A percentile compares a stretch with the other conserved stretches of the same genome.
phyloP scores from a whole-genome alignment of 2,113 vertebrate species.

The Syngnathus scovelli region DNA sequence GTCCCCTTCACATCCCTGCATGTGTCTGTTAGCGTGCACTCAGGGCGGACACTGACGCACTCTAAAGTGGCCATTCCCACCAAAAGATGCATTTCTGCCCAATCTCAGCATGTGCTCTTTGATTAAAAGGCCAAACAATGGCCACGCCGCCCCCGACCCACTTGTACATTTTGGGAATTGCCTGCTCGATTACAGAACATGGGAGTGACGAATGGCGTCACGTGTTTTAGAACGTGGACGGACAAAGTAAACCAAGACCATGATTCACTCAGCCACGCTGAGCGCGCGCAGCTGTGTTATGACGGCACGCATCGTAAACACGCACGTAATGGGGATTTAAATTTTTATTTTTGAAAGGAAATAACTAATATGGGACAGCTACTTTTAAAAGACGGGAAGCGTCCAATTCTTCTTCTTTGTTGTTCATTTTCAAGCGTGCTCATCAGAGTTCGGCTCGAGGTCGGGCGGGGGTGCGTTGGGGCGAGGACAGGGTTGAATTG shows the following conservation, averaged over 20 bases:
- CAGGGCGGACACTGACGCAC: not conserved
- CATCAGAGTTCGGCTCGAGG: conserved; percentile 28
- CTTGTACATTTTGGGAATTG: conserved; percentile 23
- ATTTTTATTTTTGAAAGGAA: too few relatives aligned
- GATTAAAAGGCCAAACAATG: not conserved
- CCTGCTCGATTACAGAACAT: conserved; percentile 10
- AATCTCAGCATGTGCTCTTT: not conserved
- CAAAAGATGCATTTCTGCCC: too few relatives aligned
- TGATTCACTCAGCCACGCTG: conserved; percentile 4
- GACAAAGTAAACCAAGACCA: conserved; percentile 8
- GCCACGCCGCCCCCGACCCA: too few relatives aligned
- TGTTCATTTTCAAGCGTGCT: not conserved
- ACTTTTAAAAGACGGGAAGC: too few relatives aligned
- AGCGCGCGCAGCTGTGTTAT: conserved; percentile 6
- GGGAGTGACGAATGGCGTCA: conserved; percentile 8
- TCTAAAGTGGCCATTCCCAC: not conserved
- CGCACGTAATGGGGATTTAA: too few relatives aligned
- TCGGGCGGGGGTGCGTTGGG: not conserved
- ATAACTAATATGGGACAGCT: too few relatives aligned
- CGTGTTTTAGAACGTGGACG: conserved; percentile 16
- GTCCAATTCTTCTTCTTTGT: not conserved
- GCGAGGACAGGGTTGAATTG: conserved; percentile 24
- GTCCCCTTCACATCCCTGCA: not conserved
- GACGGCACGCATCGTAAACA: conserved; percentile 2
- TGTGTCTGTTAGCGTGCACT: not conserved